Evolutionary conservation across 2,888 invertebrate species (phyloP).

Genomic region (Zaprionus lineosus): DNA sequence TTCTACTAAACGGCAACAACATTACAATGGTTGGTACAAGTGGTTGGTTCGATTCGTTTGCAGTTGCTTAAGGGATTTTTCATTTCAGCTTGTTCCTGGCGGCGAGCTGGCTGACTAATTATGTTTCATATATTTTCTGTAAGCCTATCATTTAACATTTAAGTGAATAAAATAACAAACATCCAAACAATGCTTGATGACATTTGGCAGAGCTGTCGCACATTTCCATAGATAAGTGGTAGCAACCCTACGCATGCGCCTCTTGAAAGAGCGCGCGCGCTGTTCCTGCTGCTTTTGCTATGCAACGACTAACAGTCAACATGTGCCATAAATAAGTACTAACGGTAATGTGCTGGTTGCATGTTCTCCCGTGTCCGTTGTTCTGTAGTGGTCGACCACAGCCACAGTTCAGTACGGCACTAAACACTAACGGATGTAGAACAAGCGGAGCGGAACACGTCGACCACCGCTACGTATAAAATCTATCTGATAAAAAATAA

Average conservation of each 20-base stretch:
- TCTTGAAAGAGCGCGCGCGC: constrained; percentile 29
- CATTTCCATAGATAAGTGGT: constrained; percentile 8
- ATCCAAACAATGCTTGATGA: background rate
- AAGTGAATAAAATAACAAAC: constrained; percentile 6
- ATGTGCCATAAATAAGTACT: constrained; percentile 73
- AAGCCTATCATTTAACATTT: constrained; percentile 27
- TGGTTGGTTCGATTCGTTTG: no score
- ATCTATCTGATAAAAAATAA: constrained; percentile 57
- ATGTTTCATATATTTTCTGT: constrained; percentile 22
- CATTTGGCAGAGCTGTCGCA: background rate
- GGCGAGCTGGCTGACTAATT: constrained; percentile 88
- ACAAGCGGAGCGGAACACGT: constrained; percentile 72
- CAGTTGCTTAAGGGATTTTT: background rate
- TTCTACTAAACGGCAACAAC: constrained; percentile 98
- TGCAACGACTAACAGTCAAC: constrained; percentile 63
- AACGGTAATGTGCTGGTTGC: constrained; percentile 66
- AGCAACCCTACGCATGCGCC: constrained; percentile 58
- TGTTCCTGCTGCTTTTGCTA: constrained; percentile 16
- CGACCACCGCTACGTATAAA: constrained; percentile 51
- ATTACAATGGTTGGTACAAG: constrained; percentile 95
- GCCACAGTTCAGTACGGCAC: constrained; percentile 60
- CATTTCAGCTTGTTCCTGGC: constrained; percentile 89
- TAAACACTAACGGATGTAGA: constrained; percentile 70
- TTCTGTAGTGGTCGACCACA: constrained; percentile 28
- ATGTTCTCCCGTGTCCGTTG: constrained; percentile 44